A percentile compares a stretch with the other conserved stretches of the same genome.
Evolutionary conservation across 30 jellyfish, hydroid and myxozoan genomes (phyloP).

Genomic region (Hydra vulgaris): DNA sequence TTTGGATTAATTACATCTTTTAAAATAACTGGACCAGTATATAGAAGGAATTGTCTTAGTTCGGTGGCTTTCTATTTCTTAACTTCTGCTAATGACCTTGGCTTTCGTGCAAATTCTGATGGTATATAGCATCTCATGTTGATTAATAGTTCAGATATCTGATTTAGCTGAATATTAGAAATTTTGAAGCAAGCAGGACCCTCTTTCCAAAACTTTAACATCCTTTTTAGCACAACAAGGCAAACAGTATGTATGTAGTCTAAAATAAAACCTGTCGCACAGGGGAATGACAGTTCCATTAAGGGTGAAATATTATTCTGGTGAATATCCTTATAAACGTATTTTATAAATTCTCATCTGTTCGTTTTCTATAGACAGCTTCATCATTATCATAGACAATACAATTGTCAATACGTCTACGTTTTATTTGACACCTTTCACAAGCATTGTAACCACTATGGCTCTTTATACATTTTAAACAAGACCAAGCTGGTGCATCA

Average conservation of each 20-base stretch:
- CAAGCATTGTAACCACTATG: neutral
- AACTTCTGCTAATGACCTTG: neutral
- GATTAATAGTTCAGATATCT: neutral
- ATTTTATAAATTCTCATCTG: neutral
- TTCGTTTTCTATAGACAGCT: neutral
- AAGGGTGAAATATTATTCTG: neutral
- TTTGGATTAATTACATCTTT: neutral
- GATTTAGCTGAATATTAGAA: neutral
- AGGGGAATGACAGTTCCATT: neutral
- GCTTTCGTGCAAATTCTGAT: neutral
- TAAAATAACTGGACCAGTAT: neutral
- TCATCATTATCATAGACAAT: neutral
- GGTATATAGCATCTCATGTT: neutral
- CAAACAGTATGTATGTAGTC: neutral
- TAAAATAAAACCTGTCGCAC: neutral
- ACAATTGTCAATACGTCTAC: neutral
- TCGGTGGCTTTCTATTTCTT: neutral
- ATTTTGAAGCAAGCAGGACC: neutral
- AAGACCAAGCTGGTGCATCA: neutral
- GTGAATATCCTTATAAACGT: neutral
- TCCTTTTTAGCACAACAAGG: neutral
- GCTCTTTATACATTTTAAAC: neutral
- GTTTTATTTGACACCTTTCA: neutral
- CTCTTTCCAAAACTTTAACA: neutral
- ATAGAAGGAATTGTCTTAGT: neutral